Percentiles rank a stretch among this genome's conserved stretches.
Evolutionary conservation across 2,888 invertebrate genomes (phyloP).

Genomic region (Hyposoter dolosus): DNA sequence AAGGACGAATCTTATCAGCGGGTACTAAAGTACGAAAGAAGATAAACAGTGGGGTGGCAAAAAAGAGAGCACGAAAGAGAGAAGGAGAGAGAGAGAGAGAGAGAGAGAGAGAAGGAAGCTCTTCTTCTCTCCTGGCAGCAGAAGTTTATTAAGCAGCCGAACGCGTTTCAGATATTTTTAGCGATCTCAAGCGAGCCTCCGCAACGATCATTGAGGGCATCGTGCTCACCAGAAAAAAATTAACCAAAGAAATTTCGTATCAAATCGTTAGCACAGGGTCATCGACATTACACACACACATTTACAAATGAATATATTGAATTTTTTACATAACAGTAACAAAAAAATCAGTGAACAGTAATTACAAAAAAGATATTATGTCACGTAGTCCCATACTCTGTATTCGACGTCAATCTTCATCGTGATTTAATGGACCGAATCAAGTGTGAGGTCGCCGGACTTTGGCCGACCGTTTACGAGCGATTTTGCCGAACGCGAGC

Average conservation of each 20-base stretch:
- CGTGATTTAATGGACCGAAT: constrained; percentile 13
- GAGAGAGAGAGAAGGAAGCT: constrained; percentile 6
- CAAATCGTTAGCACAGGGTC: constrained; percentile 64
- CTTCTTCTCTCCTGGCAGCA: not conserved
- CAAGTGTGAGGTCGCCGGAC: constrained; percentile 21
- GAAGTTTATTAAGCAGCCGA: constrained; percentile 59
- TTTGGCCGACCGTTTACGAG: not conserved
- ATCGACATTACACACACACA: constrained; percentile 34
- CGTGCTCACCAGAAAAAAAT: constrained; percentile 50
- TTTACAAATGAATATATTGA: not conserved
- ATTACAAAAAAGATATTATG: constrained; percentile 4
- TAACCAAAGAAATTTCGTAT: constrained; percentile 54
- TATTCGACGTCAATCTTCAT: not conserved
- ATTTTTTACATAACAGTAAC: not conserved
- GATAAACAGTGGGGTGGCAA: constrained; percentile 17
- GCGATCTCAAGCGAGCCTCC: constrained; percentile 43
- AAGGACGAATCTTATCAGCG: constrained; percentile 49
- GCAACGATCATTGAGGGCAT: constrained; percentile 43
- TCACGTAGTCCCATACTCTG: not conserved
- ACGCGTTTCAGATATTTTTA: constrained; percentile 63
- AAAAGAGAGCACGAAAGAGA: constrained; percentile 7
- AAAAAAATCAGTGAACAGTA: constrained; percentile 13
- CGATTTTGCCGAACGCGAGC: not conserved
- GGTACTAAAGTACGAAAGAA: constrained; percentile 24
- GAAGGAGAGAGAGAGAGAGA: constrained; percentile 19